A percentile compares a stretch with the other conserved stretches of the same genome.
Evolutionary conservation across 2,888 invertebrate species (phyloP).

Genomic region (Drosophila picticornis): DNA sequence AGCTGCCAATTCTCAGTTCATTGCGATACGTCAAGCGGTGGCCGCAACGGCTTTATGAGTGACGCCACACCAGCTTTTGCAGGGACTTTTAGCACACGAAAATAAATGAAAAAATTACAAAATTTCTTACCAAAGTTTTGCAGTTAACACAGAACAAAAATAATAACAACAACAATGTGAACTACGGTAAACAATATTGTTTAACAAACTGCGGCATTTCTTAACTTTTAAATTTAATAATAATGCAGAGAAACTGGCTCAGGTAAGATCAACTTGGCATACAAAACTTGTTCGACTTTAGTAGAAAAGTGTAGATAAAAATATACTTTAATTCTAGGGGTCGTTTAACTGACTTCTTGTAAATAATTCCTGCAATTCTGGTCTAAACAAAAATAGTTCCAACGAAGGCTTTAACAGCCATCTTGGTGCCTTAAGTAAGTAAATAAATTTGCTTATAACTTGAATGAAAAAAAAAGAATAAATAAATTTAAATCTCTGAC

Average conservation of each 20-base stretch:
- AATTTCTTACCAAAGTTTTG: constrained; percentile 32
- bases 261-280: neutral
- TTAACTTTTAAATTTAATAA: neutral
- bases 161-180: constrained; percentile 19
- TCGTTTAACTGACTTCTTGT: neutral
- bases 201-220: constrained; percentile 29
- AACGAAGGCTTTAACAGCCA: neutral
- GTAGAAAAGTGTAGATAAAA: neutral
- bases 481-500: neutral
- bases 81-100: constrained; percentile 14
- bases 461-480: neutral
- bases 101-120: constrained; percentile 19
- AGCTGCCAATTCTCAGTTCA: constrained; percentile 40
- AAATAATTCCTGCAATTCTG: neutral
- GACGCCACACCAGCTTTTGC: constrained; percentile 25
- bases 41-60: constrained; percentile 19
- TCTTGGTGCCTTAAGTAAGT: neutral
- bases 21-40: constrained; percentile 36
- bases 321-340: neutral
- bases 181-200: constrained; percentile 19
- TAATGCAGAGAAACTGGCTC: neutral
- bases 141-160: constrained; percentile 15
- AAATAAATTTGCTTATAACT: neutral
- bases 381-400: neutral
- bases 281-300: neutral